Conservation (phyloP, 2,113 vertebrate species). For the Furnarius figulus region DNA sequence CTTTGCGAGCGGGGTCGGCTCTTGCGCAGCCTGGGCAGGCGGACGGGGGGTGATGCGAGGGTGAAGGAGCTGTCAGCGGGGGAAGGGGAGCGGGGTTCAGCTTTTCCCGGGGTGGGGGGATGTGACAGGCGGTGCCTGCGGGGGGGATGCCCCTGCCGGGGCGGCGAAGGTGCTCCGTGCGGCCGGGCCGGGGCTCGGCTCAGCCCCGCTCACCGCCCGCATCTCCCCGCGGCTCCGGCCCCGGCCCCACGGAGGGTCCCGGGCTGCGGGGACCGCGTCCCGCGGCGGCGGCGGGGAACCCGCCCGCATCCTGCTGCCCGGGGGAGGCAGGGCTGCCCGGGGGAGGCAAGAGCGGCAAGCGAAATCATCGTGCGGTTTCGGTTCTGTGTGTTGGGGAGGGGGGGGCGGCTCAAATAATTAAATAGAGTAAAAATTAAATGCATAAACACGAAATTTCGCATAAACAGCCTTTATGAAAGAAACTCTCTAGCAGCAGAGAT, state of each 20-base stretch:
- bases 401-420: neutral
- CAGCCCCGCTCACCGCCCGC: neutral
- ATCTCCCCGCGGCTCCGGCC: no score
- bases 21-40: no score
- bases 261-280: neutral
- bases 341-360: neutral
- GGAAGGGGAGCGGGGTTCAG: neutral
- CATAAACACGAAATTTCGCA: neutral
- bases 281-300: neutral
- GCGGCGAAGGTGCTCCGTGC: neutral
- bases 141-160: no score
- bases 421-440: no score
- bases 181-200: neutral
- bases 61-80: neutral
- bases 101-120: neutral
- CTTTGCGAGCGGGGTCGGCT: no score
- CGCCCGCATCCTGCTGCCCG: neutral
- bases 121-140: neutral
- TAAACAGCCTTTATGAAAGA: neutral
- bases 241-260: no score
- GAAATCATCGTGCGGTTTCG: accelerated
- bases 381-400: no score
- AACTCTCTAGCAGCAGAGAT: neutral
- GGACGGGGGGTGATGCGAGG: neutral
- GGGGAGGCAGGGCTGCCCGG: accelerated